Evolutionary conservation across 2,113 vertebrate species (phyloP), one percentile per base, ranked within the genome.

Genomic region (Desmodus rotundus): DNA sequence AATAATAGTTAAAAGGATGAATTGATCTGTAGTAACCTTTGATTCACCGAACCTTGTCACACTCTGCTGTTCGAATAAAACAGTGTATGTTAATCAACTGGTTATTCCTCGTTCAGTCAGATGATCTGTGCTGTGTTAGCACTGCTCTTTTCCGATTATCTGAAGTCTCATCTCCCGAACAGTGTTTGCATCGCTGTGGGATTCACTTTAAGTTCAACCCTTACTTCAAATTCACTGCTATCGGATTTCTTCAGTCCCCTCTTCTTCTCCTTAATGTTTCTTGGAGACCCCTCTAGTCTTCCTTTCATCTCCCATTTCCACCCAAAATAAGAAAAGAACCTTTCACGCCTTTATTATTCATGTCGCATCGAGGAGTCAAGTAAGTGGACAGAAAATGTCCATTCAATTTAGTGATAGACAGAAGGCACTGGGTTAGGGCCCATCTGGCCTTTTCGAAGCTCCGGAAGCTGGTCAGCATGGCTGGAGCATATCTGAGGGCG

Each of bases 161-260:
- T 81, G 61, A 74, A 72, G 36, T 58, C 81, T 84, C 50, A 7
- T 70, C 47, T 85, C 47, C 68, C 61, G 24, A 88, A 36, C 28
- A 82, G 3, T 87, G 65, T 96, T 86, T 86, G 54, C 36, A 65
- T 45, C 52, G 16, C 50, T 78, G 85, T 91, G 38, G 20, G 92
- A 90, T 92, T 91, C n/a, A 82, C 94, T 93, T 96, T 38, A 93
- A 87, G 12, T 85, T 86, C 41, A 95, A 8, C 50, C 28, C 26
- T 93, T 74, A 61, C n/a, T 89, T 65, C 15, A 94, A 33, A 96
- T 78, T 50, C 38, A 50, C 58, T 91, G 52, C 41, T 73, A 1
- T 54, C 67, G 93, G 73, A 86, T 93, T 83, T 93, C 72, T 95
- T 14, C 4, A 74, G 4, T 36, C 33, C 5, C 38, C 13, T 47